Conservation (phyloP, 2,113 vertebrate genomes). For the Scopus umbretta region DNA sequence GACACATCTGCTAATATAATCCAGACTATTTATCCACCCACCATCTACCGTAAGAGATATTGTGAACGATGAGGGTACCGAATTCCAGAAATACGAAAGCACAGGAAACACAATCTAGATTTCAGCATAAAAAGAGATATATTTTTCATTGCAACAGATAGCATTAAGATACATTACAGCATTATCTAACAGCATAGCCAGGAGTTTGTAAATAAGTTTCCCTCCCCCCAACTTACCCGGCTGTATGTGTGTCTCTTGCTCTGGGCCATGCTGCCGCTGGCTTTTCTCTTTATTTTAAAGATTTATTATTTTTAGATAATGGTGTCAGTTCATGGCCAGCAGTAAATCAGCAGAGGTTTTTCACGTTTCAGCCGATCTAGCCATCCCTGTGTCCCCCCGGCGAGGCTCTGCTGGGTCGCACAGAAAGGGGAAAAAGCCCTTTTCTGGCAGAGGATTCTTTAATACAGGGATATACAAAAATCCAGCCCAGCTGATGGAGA, state of each 20-base stretch:
- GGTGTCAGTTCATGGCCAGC: background rate
- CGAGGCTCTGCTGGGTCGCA: background rate
- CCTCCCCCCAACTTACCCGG: slow-evolving; percentile 80
- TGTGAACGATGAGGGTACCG: background rate
- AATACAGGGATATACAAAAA: slow-evolving; percentile 23
- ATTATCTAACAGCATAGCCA: background rate
- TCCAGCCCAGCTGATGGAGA: slow-evolving; percentile 78
- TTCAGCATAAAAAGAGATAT: background rate
- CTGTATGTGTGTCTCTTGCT: slow-evolving; percentile 80
- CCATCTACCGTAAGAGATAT: background rate
- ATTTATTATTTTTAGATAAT: background rate
- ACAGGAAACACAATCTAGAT: background rate
- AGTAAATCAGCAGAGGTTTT: background rate
- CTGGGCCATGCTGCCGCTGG: slow-evolving; percentile 82
- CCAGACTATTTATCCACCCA: background rate
- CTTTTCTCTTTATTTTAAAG: background rate
- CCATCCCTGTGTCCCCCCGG: background rate
- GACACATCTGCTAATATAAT: background rate
- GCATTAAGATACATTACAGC: background rate
- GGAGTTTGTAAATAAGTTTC: background rate
- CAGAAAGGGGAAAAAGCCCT: background rate
- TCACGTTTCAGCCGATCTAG: background rate
- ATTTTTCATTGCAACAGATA: background rate
- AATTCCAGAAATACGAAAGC: background rate
- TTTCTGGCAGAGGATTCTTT: slow-evolving; percentile 36